phyloP scores from a whole-genome alignment of 2,888 invertebrate species.

The Meloe dianella region DNA sequence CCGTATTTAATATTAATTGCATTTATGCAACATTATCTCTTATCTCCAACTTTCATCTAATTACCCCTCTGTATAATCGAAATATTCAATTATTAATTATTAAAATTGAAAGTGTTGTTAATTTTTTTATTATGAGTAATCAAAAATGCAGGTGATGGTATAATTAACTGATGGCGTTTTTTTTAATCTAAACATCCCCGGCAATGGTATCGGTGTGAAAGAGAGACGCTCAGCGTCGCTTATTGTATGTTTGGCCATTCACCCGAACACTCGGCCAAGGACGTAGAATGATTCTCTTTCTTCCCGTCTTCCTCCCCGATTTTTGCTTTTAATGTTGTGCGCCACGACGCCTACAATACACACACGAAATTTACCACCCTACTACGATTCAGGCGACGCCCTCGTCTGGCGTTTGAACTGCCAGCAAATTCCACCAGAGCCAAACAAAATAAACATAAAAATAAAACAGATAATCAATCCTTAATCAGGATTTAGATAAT shows the following conservation, averaged over 20 bases:
- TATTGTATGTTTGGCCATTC: slow-evolving; percentile 54
- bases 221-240: slow-evolving; percentile 41
- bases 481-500: no score
- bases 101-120: not conserved
- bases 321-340: slow-evolving; percentile 6
- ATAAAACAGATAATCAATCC: not conserved
- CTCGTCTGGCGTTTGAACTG: slow-evolving; percentile 29
- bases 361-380: slow-evolving; percentile 16
- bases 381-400: slow-evolving; percentile 28
- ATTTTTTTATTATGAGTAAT: not conserved
- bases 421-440: slow-evolving; percentile 8
- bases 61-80: not conserved
- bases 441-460: not conserved
- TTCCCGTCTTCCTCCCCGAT: slow-evolving; percentile 2
- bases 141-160: not conserved
- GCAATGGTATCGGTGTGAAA: no score
- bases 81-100: not conserved
- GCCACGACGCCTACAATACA: slow-evolving; percentile 23
- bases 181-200: not conserved
- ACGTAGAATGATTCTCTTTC: slow-evolving; percentile 38
- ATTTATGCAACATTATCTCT: not conserved
- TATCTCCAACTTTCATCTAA: not conserved
- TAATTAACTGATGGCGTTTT: no score
- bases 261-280: slow-evolving; percentile 60
- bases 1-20: not conserved